Base-by-base conservation (phyloP, 2,113 vertebrate species). In the Anguilla japonica region DNA sequence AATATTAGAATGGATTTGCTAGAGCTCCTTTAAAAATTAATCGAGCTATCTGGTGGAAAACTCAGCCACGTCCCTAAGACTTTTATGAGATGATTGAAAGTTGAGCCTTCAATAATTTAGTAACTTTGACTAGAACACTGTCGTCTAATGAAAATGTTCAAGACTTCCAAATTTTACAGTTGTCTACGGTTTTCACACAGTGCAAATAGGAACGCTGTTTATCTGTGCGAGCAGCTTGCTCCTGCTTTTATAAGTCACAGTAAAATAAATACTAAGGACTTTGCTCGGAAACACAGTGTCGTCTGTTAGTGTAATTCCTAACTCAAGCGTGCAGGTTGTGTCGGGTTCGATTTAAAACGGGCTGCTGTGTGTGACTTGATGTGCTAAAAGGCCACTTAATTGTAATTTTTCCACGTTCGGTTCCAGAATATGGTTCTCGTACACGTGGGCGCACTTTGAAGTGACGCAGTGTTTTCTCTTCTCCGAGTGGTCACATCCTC, bases 101-200 rank as follows among this genome's bases (percentile, higher is more conserved):
- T 71, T 22, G 20, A 71, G 63, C 63, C 63, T 57, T 84, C 41
- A 84, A 75, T 79, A 79, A 50, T 85, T 85, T 26, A 79, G 67
- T 43, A 67, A 78, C 67, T 40, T 26, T 78, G 46, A 78, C 67
- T 43, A 79, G 46, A 85, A 85, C 41, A 11, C 63, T 75, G 20
- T 26, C 26, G 46, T 46, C 15, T 79, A 79, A 71, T 46, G 26
- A 82, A 78, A 78, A 5, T n/a, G 67, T 9, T 9, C 26, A 34
- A 4, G n/a, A 83, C 18, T 16, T 46, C 67, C 67, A 79, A 7
- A 29, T 67, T 29, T 85, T 43, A 78, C 43, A 79, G 41, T 78
- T 85, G 46, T 53, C 46, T 41, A 2, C 9, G 39, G 41, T 81
- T 46, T 81, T 18, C 16, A 85, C 53, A 14, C 41, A 78, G 50